These are phyloP conservation scores for Chionomys nivalis DNA, from an alignment of 2,113 vertebrate species.

Conservation along the genomic window DNA sequence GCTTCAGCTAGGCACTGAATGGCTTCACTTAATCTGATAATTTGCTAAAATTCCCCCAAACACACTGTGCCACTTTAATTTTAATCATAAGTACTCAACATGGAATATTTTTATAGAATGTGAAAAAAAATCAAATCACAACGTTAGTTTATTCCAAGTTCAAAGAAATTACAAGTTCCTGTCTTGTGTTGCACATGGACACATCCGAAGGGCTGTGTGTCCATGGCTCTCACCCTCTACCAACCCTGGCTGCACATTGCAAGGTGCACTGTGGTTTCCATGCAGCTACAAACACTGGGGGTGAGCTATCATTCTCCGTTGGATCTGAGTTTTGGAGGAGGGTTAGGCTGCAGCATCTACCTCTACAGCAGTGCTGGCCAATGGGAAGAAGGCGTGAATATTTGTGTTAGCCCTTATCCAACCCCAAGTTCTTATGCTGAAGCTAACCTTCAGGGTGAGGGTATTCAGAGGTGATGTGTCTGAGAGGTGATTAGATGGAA, in stretches of 20 bases:
- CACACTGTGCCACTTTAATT: not conserved
- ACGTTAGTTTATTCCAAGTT: not conserved
- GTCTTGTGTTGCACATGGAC: not conserved
- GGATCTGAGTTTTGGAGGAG: no score
- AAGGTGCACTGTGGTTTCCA: not conserved
- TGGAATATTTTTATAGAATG: not conserved
- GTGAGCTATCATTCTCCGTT: not conserved
- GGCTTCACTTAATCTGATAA: slow-evolving; percentile 15
- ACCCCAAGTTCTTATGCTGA: not conserved
- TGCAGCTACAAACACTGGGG: not conserved
- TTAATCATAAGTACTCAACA: not conserved
- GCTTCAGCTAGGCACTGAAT: not conserved
- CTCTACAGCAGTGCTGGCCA: not conserved
- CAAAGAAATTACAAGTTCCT: not conserved
- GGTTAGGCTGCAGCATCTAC: not conserved
- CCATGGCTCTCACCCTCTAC: accelerated
- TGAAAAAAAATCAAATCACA: not conserved
- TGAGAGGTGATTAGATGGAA: not conserved
- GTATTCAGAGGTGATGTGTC: not conserved
- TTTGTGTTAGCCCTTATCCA: not conserved
- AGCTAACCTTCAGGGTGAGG: not conserved
- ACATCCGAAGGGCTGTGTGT: accelerated
- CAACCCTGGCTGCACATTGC: accelerated
- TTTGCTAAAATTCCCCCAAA: not conserved
- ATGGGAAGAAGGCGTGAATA: not conserved